Percentiles rank a stretch among this genome's conserved stretches.
Conservation (phyloP, 92 coral and sea anemone genomes). For the Pocillopora grandis region DNA sequence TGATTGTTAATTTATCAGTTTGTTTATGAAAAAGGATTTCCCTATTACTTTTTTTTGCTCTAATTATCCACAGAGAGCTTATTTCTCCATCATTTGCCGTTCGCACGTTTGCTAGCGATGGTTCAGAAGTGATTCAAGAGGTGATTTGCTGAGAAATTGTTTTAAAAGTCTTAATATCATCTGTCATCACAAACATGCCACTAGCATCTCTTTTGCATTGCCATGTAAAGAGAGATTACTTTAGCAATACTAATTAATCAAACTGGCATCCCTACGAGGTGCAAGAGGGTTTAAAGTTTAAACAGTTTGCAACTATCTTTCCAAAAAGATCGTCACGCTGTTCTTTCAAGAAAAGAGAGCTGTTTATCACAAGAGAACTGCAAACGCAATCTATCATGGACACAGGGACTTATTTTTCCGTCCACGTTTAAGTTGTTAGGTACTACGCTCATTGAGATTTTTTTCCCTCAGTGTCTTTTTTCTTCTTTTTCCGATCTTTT, state of each 20-base stretch:
- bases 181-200: neutral
- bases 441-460: neutral
- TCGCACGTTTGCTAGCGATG: slow-evolving; percentile 57
- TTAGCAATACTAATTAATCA: no score
- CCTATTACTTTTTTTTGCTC: neutral
- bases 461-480: neutral
- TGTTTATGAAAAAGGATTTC: neutral
- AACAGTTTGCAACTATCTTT: no score
- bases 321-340: no score
- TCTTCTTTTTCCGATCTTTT: neutral
- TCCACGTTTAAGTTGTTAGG: neutral
- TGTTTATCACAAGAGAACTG: no score
- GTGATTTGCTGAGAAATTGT: slow-evolving; percentile 7
- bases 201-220: neutral
- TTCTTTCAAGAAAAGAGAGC: no score
- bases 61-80: neutral
- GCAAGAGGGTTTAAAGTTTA: no score
- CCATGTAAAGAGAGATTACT: neutral
- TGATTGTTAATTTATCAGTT: no score
- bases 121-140: slow-evolving; percentile 38
- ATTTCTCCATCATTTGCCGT: slow-evolving; percentile 36
- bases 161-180: no score
- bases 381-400: no score
- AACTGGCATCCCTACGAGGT: no score
- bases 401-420: no score